These are phyloP conservation scores for Austrofundulus limnaeus DNA, from an alignment of 2,113 vertebrate species.

Conservation along the genomic window DNA sequence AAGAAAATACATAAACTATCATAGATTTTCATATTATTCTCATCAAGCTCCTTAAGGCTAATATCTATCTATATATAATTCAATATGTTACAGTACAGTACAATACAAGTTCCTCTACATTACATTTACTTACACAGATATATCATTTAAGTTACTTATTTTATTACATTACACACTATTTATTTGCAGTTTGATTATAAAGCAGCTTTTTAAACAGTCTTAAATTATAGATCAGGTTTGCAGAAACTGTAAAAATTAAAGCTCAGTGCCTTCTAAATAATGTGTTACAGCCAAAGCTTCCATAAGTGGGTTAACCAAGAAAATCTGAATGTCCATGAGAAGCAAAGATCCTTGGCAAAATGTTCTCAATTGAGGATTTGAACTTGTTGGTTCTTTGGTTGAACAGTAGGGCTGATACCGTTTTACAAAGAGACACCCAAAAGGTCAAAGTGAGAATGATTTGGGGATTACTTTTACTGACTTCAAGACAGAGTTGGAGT, in stretches of 20 bases:
- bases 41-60: constrained; percentile 43
- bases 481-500: neutral
- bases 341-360: neutral
- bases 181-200: constrained; percentile 55
- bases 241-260: constrained; percentile 66
- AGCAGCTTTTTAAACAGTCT: constrained; percentile 72
- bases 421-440: neutral
- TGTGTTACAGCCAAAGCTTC: constrained; percentile 19
- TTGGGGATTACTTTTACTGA: neutral
- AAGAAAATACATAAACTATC: neutral
- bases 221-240: constrained; percentile 42
- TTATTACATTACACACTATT: constrained; percentile 60
- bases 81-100: constrained; percentile 62
- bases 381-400: constrained; percentile 52
- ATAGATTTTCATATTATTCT: constrained; percentile 16
- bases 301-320: neutral
- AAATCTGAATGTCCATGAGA: neutral
- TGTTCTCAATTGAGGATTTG: neutral
- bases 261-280: constrained; percentile 54
- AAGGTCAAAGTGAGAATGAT: neutral
- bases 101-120: constrained; percentile 62
- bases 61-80: constrained; percentile 24
- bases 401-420: constrained; percentile 9
- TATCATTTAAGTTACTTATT: constrained; percentile 45
- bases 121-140: constrained; percentile 65